A percentile compares a stretch with the other conserved stretches of the same genome.
These are phyloP conservation scores for Metaphire vulgaris DNA, from an alignment of 1,140 invertebrate genomes.

Conservation along the genomic window DNA sequence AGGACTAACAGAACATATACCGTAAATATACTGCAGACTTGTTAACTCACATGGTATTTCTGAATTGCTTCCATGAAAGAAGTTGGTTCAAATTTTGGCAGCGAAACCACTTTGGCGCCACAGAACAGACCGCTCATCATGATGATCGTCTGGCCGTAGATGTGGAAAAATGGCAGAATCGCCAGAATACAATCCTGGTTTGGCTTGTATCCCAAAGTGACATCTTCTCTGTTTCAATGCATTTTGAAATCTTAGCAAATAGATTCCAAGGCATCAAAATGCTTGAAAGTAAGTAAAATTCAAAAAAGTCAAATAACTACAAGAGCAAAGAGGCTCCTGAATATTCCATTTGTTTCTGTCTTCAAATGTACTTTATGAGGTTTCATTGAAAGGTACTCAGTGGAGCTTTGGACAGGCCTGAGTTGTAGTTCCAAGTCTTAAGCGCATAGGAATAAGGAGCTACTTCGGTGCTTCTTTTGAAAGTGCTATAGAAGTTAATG, in stretches of 20 bases:
- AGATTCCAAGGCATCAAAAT: neutral
- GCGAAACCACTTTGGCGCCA: neutral
- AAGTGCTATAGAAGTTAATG: no score
- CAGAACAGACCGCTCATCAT: neutral
- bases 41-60: constrained; percentile 10
- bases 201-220: neutral
- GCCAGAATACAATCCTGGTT: neutral
- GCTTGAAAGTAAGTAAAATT: neutral
- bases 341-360: neutral
- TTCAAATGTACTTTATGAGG: no score
- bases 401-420: no score
- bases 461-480: no score
- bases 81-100: constrained; percentile 12
- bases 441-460: no score
- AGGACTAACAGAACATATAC: neutral
- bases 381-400: no score
- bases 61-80: constrained; percentile 17
- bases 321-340: neutral
- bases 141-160: constrained; percentile 13
- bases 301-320: neutral
- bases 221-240: neutral
- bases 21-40: neutral
- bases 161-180: constrained; percentile 22
- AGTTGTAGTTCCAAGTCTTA: no score
- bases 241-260: neutral